Base-by-base conservation (phyloP, 2,113 vertebrate genomes). In the Aptenodytes patagonicus region DNA sequence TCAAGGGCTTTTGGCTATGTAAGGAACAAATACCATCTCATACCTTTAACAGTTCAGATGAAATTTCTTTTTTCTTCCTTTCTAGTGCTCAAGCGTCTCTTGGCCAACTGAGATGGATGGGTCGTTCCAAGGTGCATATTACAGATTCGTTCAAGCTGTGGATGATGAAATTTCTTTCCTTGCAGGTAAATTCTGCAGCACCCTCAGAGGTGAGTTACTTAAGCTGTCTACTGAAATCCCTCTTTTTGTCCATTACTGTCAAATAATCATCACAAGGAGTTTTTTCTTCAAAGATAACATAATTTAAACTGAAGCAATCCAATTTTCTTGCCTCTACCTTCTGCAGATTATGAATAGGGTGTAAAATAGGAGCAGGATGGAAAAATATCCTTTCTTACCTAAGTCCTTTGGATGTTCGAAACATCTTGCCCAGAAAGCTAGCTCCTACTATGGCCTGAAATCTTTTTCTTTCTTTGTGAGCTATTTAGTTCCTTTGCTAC, bases 141-240 rank as follows among this genome's bases (percentile, higher is more conserved):
- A 51, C 21, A 84, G 42, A 71, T 51, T 70, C 3, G 2, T 78
- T 81, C 81, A 64, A 71, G 22, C 68, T 73, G 36, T 66, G 21
- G 68, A 88, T 80, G 38, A 92, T 57, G 46, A 73, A 29, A 81
- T 94, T 93, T 87, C 73, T 91, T 94, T 81, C 84, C 86, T 69
- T 78, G 51, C 0, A 0, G 51, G 42, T 81, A 87, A 92, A 75
- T 82, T 92, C 64, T 36, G 9, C 51, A n/a, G 68, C 42, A 89
- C 31, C 24, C n/a, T 90, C 58, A 80, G 64, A 89, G 46, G 31
- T 38, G 20, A 11, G 32, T 89, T 58, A 58, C 64, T 87, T 87
- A 46, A 84, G 7, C 13, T 84, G 57, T 57, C 73, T 64, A 64
- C 31, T 18, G 34, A 91, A 96, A 60, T 68, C n/a, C 51, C 13